These are phyloP conservation scores for Metaphire vulgaris DNA, from an alignment of 1,140 invertebrate species.

Conservation along the genomic window DNA sequence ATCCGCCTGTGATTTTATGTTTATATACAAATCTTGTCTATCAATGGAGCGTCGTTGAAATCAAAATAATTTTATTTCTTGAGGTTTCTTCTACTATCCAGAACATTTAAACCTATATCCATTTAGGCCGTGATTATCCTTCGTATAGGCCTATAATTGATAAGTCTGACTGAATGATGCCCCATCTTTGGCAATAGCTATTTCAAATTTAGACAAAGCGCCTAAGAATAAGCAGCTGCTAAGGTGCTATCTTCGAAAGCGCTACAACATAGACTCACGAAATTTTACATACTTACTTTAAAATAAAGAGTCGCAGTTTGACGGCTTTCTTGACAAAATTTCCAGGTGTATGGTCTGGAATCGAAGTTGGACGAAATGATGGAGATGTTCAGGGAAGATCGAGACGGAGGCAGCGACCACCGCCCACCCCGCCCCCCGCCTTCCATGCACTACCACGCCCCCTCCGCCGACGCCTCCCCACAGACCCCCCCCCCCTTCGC, in stretches of 20 bases:
- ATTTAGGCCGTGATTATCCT: no score
- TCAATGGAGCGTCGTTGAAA: background rate
- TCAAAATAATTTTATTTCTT: background rate
- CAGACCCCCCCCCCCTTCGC: background rate
- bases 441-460: background rate
- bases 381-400: background rate
- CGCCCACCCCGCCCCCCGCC: background rate
- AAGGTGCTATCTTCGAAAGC: background rate
- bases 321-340: background rate
- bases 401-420: background rate
- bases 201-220: background rate
- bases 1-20: background rate
- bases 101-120: background rate
- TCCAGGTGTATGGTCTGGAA: constrained; percentile 7
- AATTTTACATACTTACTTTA: background rate
- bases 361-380: constrained; percentile 6
- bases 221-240: background rate
- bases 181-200: no score
- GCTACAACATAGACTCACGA: background rate
- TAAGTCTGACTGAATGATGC: no score
- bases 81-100: background rate
- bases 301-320: background rate
- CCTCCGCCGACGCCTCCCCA: background rate
- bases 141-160: no score
- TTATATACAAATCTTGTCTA: background rate